Conservation (phyloP, 2,113 vertebrate species). For the Chamaea fasciata region DNA sequence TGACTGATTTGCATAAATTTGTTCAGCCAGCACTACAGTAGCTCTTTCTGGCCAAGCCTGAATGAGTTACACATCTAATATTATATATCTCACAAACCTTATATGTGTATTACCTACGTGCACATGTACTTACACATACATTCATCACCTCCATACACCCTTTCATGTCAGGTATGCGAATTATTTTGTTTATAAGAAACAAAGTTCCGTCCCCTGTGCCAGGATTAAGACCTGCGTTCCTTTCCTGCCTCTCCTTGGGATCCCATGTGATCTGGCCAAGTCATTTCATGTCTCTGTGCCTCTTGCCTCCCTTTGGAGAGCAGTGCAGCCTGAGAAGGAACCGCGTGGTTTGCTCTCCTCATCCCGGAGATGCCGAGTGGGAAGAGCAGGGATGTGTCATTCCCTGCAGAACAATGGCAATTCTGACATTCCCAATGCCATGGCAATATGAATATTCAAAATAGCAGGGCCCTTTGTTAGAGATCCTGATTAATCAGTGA, state of each 20-base stretch:
- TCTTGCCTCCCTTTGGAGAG: background rate
- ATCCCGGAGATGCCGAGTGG: background rate
- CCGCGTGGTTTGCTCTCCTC: rapidly evolving
- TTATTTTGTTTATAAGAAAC: conserved; percentile 60
- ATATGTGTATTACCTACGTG: background rate
- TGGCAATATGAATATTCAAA: conserved; percentile 34
- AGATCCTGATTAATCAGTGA: conserved; percentile 19
- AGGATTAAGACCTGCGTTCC: background rate
- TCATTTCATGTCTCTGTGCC: conserved; percentile 31
- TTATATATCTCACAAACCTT: background rate
- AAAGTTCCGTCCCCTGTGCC: background rate
- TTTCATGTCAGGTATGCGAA: conserved; percentile 34
- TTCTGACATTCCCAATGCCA: conserved; percentile 6
- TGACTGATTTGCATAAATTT: conserved; percentile 25
- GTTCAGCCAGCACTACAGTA: conserved; percentile 18
- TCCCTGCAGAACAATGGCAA: background rate
- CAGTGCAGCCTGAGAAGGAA: background rate
- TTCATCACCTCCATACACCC: background rate
- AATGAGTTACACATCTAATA: background rate
- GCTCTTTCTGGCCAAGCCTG: background rate
- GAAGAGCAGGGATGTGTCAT: background rate
- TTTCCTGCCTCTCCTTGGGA: conserved; percentile 20
- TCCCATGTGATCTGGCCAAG: conserved; percentile 25
- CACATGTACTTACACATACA: background rate
- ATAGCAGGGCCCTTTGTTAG: conserved; percentile 12